Conservation (phyloP, 1,140 invertebrate genomes). For the Scylla paramamosain region DNA sequence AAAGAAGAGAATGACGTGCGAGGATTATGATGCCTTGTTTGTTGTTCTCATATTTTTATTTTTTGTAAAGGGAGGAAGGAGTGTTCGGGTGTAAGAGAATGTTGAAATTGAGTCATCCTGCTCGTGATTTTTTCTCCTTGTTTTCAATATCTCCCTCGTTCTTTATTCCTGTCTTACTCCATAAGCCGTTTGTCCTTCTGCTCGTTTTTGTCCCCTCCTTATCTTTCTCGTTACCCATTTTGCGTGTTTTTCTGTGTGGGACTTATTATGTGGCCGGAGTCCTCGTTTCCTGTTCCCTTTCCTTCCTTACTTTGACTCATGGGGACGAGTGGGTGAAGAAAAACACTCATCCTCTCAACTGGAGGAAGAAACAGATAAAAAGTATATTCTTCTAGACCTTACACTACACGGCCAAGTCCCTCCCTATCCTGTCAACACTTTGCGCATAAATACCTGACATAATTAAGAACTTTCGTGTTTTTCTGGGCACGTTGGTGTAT, state of each 20-base stretch:
- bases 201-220: not conserved
- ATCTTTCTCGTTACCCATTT: not conserved
- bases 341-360: not conserved
- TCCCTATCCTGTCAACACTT: not conserved
- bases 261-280: not conserved
- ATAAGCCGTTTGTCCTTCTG: not conserved
- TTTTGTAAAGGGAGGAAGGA: too few relatives aligned
- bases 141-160: not conserved
- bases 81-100: too few relatives aligned
- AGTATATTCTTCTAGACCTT: not conserved
- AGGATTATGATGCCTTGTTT: not conserved
- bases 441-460: not conserved
- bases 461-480: not conserved
- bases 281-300: not conserved
- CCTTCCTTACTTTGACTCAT: not conserved
- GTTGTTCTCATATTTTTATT: not conserved
- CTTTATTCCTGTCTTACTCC: not conserved
- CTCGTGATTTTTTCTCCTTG: not conserved
- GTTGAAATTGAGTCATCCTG: too few relatives aligned
- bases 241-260: not conserved
- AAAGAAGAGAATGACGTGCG: not conserved
- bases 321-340: not conserved
- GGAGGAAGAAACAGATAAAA: not conserved
- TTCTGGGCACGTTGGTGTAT: not conserved
- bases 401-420: not conserved